A percentile compares a stretch with the other conserved stretches of the same genome.
Evolutionary conservation across 2,797 vertebrate genomes (phyloP).

Genomic region (Crossoptilon crossoptilon): DNA sequence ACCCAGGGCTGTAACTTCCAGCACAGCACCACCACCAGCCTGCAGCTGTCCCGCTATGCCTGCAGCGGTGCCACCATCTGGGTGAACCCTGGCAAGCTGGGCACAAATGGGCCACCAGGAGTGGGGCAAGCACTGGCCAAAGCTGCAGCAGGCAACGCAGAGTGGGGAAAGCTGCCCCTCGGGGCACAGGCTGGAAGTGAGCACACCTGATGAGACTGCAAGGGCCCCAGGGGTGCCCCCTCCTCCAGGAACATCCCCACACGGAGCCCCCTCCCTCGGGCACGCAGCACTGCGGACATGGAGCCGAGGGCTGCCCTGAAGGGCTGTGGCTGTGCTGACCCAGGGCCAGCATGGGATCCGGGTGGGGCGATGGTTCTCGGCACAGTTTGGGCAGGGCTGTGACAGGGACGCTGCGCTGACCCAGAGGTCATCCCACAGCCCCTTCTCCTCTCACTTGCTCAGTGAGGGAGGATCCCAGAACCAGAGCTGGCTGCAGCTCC

Average conservation of each 20-base stretch:
- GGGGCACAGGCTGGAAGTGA: not conserved
- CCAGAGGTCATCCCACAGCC: not conserved
- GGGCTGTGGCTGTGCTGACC: accelerated
- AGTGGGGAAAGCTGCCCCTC: accelerated
- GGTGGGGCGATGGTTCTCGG: accelerated
- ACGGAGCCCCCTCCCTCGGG: not conserved
- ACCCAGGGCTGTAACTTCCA: accelerated
- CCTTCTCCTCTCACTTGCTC: not conserved
- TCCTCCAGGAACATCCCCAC: accelerated
- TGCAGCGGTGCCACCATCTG: not conserved
- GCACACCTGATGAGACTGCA: not conserved
- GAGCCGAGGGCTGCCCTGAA: too few relatives aligned
- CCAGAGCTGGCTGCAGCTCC: conserved; percentile 23
- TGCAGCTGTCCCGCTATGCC: not conserved
- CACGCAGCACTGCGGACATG: accelerated
- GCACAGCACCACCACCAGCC: not conserved
- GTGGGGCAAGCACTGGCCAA: accelerated
- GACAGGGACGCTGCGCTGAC: not conserved
- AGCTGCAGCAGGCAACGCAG: not conserved
- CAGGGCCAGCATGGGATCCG: not conserved
- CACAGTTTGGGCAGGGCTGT: not conserved
- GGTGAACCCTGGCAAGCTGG: accelerated
- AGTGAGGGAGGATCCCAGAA: not conserved
- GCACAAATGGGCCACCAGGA: accelerated
- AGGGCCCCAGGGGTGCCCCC: not conserved